phyloP scores from a whole-genome alignment of 2,888 invertebrate genomes.

The Drosophila pseudotalamancana region DNA sequence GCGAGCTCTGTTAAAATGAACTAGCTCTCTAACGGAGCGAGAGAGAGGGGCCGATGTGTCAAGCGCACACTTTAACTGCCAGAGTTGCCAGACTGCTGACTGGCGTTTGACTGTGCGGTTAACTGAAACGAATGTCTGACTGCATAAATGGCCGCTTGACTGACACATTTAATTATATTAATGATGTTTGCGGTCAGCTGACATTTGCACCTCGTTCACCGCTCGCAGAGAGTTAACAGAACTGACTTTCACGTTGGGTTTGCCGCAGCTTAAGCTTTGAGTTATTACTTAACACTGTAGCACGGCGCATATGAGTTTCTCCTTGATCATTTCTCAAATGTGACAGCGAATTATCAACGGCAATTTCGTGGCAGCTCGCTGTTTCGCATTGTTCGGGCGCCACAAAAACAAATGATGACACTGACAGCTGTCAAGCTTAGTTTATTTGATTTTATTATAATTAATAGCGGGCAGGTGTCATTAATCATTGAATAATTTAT shows the following conservation, averaged over 20 bases:
- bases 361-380: conserved; percentile 49
- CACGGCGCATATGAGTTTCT: conserved; percentile 40
- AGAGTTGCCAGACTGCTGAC: conserved; percentile 41
- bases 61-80: conserved; percentile 71
- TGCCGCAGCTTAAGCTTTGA: conserved; percentile 19
- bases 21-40: conserved; percentile 15
- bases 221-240: neutral
- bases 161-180: conserved; percentile 82
- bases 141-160: conserved; percentile 78
- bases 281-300: conserved; percentile 51
- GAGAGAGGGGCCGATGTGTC: conserved; percentile 43
- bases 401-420: conserved; percentile 74
- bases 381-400: conserved; percentile 50
- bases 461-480: conserved; percentile 80
- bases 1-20: conserved; percentile 3
- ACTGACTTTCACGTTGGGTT: conserved; percentile 61
- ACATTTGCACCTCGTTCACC: conserved; percentile 80
- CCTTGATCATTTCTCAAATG: conserved; percentile 71
- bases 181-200: conserved; percentile 82
- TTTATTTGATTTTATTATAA: conserved; percentile 84
- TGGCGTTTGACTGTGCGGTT: conserved; percentile 53
- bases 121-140: conserved; percentile 71
- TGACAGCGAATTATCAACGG: conserved; percentile 81
- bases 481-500: conserved; percentile 82
- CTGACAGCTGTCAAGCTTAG: conserved; percentile 82